Conservation (phyloP, 2,888 invertebrate genomes). For the Brenthis hecate region DNA sequence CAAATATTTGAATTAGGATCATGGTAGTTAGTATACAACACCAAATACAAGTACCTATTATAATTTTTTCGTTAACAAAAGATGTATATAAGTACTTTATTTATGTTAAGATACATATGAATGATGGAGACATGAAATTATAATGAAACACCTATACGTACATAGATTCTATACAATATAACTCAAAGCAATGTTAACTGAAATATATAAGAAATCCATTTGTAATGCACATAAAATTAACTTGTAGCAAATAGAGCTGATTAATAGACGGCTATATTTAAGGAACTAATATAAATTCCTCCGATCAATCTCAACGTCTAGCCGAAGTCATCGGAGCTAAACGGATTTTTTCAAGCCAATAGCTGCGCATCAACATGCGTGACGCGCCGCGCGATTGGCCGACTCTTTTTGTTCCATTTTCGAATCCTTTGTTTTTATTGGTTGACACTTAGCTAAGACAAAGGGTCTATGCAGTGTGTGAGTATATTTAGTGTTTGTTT, state of each 20-base stretch:
- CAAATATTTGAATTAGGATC: too few species aligned
- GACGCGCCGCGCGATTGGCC: constrained; percentile 77
- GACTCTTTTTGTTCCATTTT: constrained; percentile 81
- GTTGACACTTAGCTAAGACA: constrained; percentile 83
- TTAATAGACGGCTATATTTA: constrained; percentile 27
- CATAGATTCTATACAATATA: not conserved
- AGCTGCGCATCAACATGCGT: constrained; percentile 79
- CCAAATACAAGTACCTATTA: too few species aligned
- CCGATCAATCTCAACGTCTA: constrained; percentile 77
- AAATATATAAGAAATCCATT: not conserved
- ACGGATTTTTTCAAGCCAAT: constrained; percentile 82
- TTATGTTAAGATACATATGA: too few species aligned
- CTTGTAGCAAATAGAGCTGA: constrained; percentile 5
- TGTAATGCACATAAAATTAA: constrained; percentile 3
- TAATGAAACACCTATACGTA: not conserved
- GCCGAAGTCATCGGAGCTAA: constrained; percentile 77
- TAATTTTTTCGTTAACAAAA: too few species aligned
- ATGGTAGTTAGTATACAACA: too few species aligned
- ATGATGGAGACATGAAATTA: too few species aligned
- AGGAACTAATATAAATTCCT: constrained; percentile 59
- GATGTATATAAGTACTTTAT: too few species aligned
- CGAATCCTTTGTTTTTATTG: constrained; percentile 83
- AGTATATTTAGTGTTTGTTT: constrained; percentile 61
- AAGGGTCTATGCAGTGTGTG: constrained; percentile 76
- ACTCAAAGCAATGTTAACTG: not conserved